Evolutionary conservation across 2,888 invertebrate species (phyloP).

Genomic region (Lepas anatifera): DNA sequence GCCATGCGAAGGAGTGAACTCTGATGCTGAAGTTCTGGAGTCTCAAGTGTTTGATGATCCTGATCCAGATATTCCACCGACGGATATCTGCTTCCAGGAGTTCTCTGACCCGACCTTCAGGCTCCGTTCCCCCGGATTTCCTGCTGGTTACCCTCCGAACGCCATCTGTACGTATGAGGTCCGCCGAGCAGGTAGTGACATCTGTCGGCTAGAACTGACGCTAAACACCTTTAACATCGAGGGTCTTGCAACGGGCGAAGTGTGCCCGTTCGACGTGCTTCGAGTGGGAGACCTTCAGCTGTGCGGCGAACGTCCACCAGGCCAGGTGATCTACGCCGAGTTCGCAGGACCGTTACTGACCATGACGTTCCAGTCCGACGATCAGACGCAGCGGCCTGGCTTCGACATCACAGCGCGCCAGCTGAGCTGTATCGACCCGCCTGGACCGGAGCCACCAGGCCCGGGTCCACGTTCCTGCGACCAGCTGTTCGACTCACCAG

Average conservation of each 20-base stretch:
- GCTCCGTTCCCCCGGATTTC: not conserved
- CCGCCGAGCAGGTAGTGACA: not conserved
- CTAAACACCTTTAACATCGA: not conserved
- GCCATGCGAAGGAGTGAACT: not conserved
- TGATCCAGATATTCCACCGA: not conserved
- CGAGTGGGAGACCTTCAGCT: not conserved
- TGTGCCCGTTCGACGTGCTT: not conserved
- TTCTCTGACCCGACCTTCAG: not conserved
- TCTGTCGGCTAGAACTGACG: not conserved
- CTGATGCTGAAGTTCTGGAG: not conserved
- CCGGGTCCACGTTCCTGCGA: not conserved
- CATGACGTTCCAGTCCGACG: not conserved
- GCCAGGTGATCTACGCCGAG: not conserved
- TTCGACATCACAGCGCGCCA: not conserved
- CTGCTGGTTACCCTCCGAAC: not conserved
- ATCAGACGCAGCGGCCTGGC: not conserved
- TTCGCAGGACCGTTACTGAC: not conserved
- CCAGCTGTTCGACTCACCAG: not conserved
- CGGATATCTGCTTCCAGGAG: not conserved
- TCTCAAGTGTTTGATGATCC: not conserved
- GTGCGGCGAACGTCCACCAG: not conserved
- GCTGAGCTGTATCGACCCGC: not conserved
- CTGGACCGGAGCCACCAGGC: not conserved
- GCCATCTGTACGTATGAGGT: not conserved
- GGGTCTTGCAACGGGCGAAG: not conserved